Evolutionary conservation across 2,888 invertebrate species (phyloP).

Genomic region (Caenorhabditis doughertyi): DNA sequence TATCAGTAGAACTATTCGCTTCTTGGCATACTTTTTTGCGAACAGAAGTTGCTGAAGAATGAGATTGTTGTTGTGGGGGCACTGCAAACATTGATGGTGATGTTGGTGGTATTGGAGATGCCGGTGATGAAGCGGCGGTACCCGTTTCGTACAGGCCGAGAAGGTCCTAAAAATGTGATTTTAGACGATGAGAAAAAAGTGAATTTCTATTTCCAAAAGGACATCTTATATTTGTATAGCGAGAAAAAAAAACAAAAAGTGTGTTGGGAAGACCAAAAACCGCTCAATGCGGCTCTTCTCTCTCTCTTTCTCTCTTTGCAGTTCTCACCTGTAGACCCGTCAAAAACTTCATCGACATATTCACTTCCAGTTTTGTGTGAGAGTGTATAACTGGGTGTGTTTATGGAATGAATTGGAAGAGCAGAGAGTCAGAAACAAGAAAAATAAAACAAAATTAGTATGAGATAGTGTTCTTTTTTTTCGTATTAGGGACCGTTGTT

Average conservation of each 20-base stretch:
- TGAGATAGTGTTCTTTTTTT: constrained; percentile 28
- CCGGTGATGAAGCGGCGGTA: constrained; percentile 60
- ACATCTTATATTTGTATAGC: not conserved
- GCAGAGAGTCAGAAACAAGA: not conserved
- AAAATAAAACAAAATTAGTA: constrained; percentile 25
- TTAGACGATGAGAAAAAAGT: not conserved
- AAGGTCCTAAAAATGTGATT: constrained; percentile 61
- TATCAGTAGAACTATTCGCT: constrained; percentile 50
- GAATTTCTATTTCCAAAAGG: not conserved
- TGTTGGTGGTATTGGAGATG: constrained; percentile 66
- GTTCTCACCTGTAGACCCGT: constrained; percentile 72
- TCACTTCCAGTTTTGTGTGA: constrained; percentile 58
- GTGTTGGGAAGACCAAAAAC: constrained; percentile 30
- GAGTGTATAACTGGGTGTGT: constrained; percentile 11
- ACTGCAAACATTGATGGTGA: constrained; percentile 53
- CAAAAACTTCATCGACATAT: constrained; percentile 76
- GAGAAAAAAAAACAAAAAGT: not conserved
- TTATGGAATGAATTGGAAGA: constrained; percentile 26
- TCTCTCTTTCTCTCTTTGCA: constrained; percentile 10
- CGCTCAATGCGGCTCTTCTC: constrained; percentile 10
- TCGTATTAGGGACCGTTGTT: constrained; percentile 53
- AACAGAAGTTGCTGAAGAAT: constrained; percentile 65
- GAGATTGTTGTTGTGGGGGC: constrained; percentile 53
- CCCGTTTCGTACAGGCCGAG: constrained; percentile 70
- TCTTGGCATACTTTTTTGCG: constrained; percentile 60